Percentiles rank a stretch among this genome's conserved stretches.
Evolutionary conservation across 2,797 vertebrate species (phyloP).

Genomic region (Amblyopsis hoosieri): DNA sequence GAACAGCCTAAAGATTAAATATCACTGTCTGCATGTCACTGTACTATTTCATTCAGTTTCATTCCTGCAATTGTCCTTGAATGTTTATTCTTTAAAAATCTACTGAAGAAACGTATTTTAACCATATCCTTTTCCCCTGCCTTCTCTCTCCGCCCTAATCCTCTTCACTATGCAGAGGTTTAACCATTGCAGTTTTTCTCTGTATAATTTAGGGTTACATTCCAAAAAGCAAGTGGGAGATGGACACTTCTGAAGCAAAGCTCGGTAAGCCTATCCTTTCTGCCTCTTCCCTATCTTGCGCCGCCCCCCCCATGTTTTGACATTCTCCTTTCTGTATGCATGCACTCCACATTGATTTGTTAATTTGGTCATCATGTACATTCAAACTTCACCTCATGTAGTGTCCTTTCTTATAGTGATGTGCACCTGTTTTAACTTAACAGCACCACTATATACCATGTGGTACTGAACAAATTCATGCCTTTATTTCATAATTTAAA

Average conservation of each 20-base stretch:
- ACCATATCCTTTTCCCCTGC: constrained; percentile 25
- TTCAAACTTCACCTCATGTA: too few relatives aligned
- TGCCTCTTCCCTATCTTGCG: constrained; percentile 6
- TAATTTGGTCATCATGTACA: neutral
- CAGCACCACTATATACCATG: too few relatives aligned
- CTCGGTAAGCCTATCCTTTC: constrained; percentile 88
- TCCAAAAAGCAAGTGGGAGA: constrained; percentile 99
- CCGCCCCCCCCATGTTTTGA: neutral
- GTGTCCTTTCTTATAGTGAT: too few relatives aligned
- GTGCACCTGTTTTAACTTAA: too few relatives aligned
- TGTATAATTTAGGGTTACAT: constrained; percentile 98
- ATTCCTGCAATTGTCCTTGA: constrained; percentile 45
- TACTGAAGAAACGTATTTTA: constrained; percentile 68
- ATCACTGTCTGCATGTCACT: constrained; percentile 45
- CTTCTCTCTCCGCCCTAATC: constrained; percentile 34
- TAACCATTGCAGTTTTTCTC: constrained; percentile 97
- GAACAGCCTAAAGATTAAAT: too few relatives aligned
- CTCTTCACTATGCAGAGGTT: constrained; percentile 59
- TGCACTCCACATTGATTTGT: neutral
- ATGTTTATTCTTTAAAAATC: constrained; percentile 43
- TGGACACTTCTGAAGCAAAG: constrained; percentile 99
- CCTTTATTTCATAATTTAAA: too few relatives aligned
- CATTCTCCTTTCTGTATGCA: neutral
- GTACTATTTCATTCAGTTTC: constrained; percentile 25
- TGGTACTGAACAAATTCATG: too few relatives aligned